Conservation (phyloP, 2,888 invertebrate species). For the Himalopsyche tibetana region DNA sequence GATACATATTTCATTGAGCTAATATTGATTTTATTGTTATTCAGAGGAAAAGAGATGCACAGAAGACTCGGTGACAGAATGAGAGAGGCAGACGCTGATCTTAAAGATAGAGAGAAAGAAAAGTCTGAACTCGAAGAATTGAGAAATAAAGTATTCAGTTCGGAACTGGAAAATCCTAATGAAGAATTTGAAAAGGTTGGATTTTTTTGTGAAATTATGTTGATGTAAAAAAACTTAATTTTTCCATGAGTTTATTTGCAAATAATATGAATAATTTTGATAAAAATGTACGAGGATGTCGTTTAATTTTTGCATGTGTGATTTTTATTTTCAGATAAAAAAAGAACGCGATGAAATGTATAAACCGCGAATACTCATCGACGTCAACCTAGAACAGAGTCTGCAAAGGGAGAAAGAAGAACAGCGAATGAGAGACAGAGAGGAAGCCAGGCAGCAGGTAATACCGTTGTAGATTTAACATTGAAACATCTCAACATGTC, state of each 20-base stretch:
- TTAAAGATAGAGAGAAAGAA: slow-evolving; percentile 92
- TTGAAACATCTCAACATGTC: neutral
- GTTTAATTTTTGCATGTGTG: slow-evolving; percentile 52
- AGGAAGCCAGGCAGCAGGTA: slow-evolving; percentile 69
- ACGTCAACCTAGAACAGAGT: slow-evolving; percentile 80
- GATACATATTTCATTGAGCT: neutral
- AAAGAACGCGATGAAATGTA: slow-evolving; percentile 89
- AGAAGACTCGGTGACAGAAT: slow-evolving; percentile 94
- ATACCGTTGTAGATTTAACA: slow-evolving; percentile 18
- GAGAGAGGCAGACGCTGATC: slow-evolving; percentile 94
- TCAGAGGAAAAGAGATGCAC: slow-evolving; percentile 89
- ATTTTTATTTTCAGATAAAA: slow-evolving; percentile 74
- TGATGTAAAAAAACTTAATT: no score
- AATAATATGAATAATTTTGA: slow-evolving; percentile 54
- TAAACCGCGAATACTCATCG: slow-evolving; percentile 88
- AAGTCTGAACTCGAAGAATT: slow-evolving; percentile 92
- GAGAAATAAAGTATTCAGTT: slow-evolving; percentile 84
- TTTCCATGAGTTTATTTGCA: no score
- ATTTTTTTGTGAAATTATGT: no score
- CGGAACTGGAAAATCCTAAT: slow-evolving; percentile 80
- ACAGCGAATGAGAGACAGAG: slow-evolving; percentile 75
- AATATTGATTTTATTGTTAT: slow-evolving; percentile 58
- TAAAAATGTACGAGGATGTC: neutral
- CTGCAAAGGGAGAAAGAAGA: slow-evolving; percentile 79
- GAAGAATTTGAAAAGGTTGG: slow-evolving; percentile 81